These are phyloP conservation scores for Drosophila nigromelanica DNA, from an alignment of 1,140 invertebrate genomes.

Conservation along the genomic window DNA sequence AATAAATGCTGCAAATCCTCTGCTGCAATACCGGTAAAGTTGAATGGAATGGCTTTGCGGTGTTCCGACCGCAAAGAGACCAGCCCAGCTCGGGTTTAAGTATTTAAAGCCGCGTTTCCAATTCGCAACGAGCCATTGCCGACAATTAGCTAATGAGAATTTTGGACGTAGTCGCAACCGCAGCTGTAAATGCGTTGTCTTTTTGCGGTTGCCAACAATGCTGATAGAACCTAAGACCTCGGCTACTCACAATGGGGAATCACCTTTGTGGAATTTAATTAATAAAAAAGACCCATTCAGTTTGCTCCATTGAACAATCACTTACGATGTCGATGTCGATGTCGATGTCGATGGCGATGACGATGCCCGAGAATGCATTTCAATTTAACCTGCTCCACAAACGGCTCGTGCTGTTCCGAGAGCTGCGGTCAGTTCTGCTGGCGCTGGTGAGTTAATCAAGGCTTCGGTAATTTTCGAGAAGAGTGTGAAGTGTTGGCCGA, in stretches of 20 bases:
- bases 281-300: slow-evolving; percentile 22
- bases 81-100: slow-evolving; percentile 27
- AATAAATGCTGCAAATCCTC: slow-evolving; percentile 77
- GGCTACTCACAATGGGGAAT: background rate
- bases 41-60: slow-evolving; percentile 60
- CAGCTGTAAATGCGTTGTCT: too few species aligned
- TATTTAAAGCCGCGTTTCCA: slow-evolving; percentile 41
- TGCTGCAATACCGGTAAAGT: slow-evolving; percentile 17
- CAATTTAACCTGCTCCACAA: slow-evolving; percentile 67
- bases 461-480: slow-evolving; percentile 73
- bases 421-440: background rate
- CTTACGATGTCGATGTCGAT: slow-evolving; percentile 17
- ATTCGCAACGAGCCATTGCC: slow-evolving; percentile 42
- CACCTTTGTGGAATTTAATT: background rate
- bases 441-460: slow-evolving; percentile 70
- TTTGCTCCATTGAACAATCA: slow-evolving; percentile 70
- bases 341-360: background rate
- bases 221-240: slow-evolving; percentile 10
- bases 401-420: background rate
- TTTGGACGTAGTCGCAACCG: background rate
- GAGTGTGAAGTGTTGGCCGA: slow-evolving; percentile 75
- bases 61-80: slow-evolving; percentile 1
- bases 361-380: slow-evolving; percentile 63
- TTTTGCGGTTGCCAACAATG: slow-evolving; percentile 43
- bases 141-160: slow-evolving; percentile 73